Evolutionary conservation across 2,113 vertebrate species (phyloP).

Genomic region (Trichomycterus rosablanca): DNA sequence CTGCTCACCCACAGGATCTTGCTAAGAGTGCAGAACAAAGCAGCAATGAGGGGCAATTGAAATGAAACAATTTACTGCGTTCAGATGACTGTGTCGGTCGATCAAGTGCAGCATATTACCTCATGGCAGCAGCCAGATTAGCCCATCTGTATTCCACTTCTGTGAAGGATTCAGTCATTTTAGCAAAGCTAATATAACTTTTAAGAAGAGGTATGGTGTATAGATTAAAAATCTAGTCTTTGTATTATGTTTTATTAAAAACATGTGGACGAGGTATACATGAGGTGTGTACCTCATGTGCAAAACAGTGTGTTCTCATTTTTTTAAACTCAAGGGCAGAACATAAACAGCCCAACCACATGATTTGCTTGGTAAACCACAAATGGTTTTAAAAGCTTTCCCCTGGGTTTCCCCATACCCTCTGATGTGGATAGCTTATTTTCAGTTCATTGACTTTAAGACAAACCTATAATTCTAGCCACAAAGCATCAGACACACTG

Average conservation of each 20-base stretch:
- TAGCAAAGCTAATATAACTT: neutral
- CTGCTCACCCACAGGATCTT: constrained; percentile 2
- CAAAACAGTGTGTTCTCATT: neutral
- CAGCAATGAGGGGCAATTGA: neutral
- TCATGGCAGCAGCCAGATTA: neutral
- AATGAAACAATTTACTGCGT: constrained; percentile 10
- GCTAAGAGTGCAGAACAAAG: constrained; percentile 2
- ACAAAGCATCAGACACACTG: neutral
- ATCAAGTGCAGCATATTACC: neutral
- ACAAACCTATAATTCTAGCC: constrained; percentile 3
- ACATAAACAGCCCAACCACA: constrained; percentile 21
- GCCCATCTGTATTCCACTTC: neutral
- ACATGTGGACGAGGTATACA: neutral
- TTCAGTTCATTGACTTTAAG: constrained; percentile 9
- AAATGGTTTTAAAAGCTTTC: constrained; percentile 39
- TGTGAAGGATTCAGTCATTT: neutral
- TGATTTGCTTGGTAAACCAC: constrained; percentile 34
- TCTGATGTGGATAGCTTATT: constrained; percentile 33
- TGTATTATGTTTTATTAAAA: too few relatives aligned
- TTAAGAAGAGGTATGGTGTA: neutral
- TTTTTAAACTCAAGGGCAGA: constrained; percentile 4
- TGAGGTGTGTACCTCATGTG: neutral
- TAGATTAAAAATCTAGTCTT: too few relatives aligned
- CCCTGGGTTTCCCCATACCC: constrained; percentile 16
- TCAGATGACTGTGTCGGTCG: neutral